Evolutionary conservation across 2,113 vertebrate species (phyloP), one percentile per base, ranked within the genome.

Genomic region (Cichladusa arquata): DNA sequence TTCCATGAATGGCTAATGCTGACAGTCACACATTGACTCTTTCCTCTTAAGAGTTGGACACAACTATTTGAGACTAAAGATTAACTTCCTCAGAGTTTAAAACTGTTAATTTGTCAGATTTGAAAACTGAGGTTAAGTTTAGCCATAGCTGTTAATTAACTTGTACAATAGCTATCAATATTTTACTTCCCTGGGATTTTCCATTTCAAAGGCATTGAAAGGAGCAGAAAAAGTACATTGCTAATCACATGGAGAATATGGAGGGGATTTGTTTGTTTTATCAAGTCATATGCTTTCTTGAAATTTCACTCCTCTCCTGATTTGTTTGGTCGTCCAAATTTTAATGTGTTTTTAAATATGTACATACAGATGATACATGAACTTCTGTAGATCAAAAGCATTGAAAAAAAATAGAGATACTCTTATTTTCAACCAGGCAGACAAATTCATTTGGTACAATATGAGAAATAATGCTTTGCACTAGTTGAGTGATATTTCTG

Each of bases 91-190:
- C 17, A 5, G 93, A 94, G 93, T 91, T 94, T 82, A 91, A 96
- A 96, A 97, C 89, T 92, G 97, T 97, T 98, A 97, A 93, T 95
- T 96, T 96, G 92, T 97, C 84, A 86, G 95, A 94, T 97, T 94
- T 93, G 92, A 96, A 93, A 96, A 96, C 93, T 90, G 84, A 94
- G 96, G 93, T 95, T 95, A 96, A 96, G 94, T 97, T 91, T 92
- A 74, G 71, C 56, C 92, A 53, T 93, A 96, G 96, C 96, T 98
- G 86, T 96, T 98, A 95, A 98, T 98, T 98, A 98, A 98, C 98
- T 96, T 97, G 72, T 34, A 96, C 91, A 93, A 92, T 94, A 90
- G 92, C 90, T 97, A 92, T 97, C 93, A 97, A 93, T 83, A 92
- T 90, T 89, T 86, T 96, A 93, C 87, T 96, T 92, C 72, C 50